Base-by-base conservation (phyloP, 2,888 invertebrate species). In the Drosophila melanosoma region DNA sequence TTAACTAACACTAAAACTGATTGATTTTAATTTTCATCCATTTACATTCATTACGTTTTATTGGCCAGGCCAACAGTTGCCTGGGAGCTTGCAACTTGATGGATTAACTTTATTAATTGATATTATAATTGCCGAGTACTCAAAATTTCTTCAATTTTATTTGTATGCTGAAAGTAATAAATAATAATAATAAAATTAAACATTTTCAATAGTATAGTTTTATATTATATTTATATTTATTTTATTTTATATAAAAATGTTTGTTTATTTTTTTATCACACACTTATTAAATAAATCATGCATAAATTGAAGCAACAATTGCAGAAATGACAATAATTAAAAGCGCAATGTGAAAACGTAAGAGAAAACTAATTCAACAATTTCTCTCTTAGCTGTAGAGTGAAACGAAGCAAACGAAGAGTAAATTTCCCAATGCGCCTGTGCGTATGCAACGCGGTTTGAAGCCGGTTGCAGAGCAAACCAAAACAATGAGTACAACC, bases 1-100 rank as follows among this genome's bases (percentile, higher is more conserved):
- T 90, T 91, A 90, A 81, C 87, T 76, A 77, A 89, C 89, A 87
- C 88, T 84, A 87, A 90, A 91, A 89, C 90, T 89, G 90, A 90
- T 91, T 90, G 90, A 90, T 90, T 90, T 90, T 90, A 90, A 90
- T 90, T 90, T 64, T 68, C 83, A 71, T 85, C 74, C 83, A 83
- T 80, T 85, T 80, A 71, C 83, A 81, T 82, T 90, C 73, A 86
- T 87, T 80, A 79, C 65, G 61, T 74, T 81, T 80, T 69, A 89
- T 76, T 74, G 81, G 40, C 51, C 52, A 64, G 61, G 51, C 60
- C 45, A 58, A 68, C 65, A 40, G 36, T 45, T 40, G 15, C 54
- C 33, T 20, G 20, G n/a, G 15, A 32, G 68, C 23, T 33, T 17
- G n/a, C 51, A 49, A 58, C 59, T 74, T 87, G 83, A 83, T 81